Percentiles rank a stretch among this genome's conserved stretches.
These are phyloP conservation scores for Euthynnus affinis DNA, from an alignment of 2,797 vertebrate species.

Conservation along the genomic window DNA sequence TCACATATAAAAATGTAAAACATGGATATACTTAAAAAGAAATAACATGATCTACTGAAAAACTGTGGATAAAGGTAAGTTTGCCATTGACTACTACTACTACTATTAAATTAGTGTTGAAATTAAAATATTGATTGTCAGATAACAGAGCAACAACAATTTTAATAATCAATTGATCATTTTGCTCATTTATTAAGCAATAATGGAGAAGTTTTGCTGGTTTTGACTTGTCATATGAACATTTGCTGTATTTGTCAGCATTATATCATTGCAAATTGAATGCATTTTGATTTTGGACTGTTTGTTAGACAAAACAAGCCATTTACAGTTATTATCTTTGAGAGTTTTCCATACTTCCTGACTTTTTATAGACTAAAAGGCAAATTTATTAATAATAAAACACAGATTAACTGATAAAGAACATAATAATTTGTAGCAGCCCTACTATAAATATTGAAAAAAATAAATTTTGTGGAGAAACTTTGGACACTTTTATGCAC, in stretches of 20 bases:
- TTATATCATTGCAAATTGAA: background rate
- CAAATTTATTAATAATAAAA: background rate
- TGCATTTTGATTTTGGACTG: background rate
- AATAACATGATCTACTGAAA: too few relatives aligned
- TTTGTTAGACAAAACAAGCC: background rate
- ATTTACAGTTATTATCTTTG: background rate
- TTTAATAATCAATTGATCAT: background rate
- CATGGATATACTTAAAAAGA: too few relatives aligned
- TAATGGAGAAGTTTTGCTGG: background rate
- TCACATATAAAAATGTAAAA: background rate
- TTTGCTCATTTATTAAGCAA: background rate
- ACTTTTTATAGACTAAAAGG: background rate
- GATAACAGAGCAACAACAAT: background rate
- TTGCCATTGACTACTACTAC: background rate
- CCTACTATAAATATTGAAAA: too few relatives aligned
- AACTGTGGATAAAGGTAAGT: background rate
- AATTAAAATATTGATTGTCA: background rate
- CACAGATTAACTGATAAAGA: background rate
- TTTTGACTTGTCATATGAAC: background rate
- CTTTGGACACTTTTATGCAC: background rate
- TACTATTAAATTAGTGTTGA: background rate
- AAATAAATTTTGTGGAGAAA: background rate
- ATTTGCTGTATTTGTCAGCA: background rate
- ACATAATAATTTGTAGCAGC: too few relatives aligned
- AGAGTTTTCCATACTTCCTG: background rate